Base-by-base conservation (phyloP, 2,113 vertebrate species). In the Hyperopisus bebe region DNA sequence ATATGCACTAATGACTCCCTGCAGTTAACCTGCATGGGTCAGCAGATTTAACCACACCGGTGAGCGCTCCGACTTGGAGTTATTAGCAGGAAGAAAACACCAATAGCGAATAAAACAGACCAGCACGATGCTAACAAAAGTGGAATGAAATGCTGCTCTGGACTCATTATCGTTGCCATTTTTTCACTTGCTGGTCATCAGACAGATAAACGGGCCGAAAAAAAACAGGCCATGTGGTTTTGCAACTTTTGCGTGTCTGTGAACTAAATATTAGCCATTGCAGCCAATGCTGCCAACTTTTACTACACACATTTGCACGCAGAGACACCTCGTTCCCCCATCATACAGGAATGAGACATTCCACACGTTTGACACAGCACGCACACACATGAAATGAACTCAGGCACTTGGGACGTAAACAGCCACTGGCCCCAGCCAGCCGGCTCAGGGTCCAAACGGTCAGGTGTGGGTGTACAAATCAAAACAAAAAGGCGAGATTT, bases 21-120 rank as follows among this genome's bases (percentile, higher is more conserved):
- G 46, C 84, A 85, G 82, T 90, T 31, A 86, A 58, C 77, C 53
- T n/a, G 66, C 53, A 46, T 53, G 24, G 87, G 90, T 90, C 88
- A 91, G 89, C 82, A 53, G 62, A 46, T 91, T 90, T 92, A 91
- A 91, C 44, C 62, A 90, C 90, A 85, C 74, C 77, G 39, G 35
- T 88, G 35, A 70, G 58, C 90, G 89, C 91, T 89, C 85, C 89
- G 83, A 90, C 58, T 50, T 90, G 89, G 89, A 90, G 51, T 62
- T 51, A 86, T 89, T 89, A 47, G 27, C 58, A 85, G 58, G 80
- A 89, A 62, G 62, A 88, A 53, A 35, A 87, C 46, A 24, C 8
- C 24, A 24, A 48, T 24, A 50, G 47, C 3, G 2, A 35, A 42
- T 48, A 50, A 55, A 5, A 27, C 46, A 15, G 35, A 86, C 44